Evolutionary conservation across 2,113 vertebrate species (phyloP), one percentile per base, ranked within the genome.

Genomic region (Formicarius rufipectus): DNA sequence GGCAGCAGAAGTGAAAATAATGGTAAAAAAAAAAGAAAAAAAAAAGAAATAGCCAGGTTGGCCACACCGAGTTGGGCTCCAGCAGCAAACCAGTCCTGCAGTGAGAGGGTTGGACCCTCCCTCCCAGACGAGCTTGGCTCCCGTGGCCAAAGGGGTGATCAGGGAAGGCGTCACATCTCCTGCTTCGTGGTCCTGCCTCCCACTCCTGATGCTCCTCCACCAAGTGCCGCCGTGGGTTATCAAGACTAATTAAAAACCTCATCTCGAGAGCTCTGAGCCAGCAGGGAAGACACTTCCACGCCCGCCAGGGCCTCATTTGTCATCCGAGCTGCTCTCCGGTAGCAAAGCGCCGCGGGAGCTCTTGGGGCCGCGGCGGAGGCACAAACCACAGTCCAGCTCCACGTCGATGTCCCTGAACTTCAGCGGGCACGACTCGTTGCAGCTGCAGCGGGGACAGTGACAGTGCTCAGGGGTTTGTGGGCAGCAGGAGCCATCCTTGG

Each of bases 351-450:
- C 7, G 2, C 81, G 7, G 7, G 94, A 84, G 52, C 56, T 42
- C 74, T 58, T 71, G 28, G 35, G 64, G 59, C 71, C 39, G 28
- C 53, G 91, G 62, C 18, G 91, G 23, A 91, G 8, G 73, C 97
- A 97, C 37, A 94, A 18, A 13, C 95, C 72, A 1, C 96, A 96
- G 91, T 97, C 97, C 62, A 97, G 71, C 78, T 97, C 97, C 50
- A 97, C 96, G 0, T 97, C 94, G 0, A 97, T 80, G 47, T 94
- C 90, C 56, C 84, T 69, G 0, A 95, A 87, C 16, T 75, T 94
- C 67, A 95, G 84, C 55, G 87, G 90, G 74, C 96, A 96, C 83
- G 81, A 92, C 35, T 95, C 93, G 0, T 92, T 90, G 59, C 96
- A 97, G 84, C 97, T 97, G 91, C 10, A 9, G 69, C 62, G 44